Evolutionary conservation across 2,797 vertebrate genomes (phyloP).

Genomic region (Phylloscopus collybita): DNA sequence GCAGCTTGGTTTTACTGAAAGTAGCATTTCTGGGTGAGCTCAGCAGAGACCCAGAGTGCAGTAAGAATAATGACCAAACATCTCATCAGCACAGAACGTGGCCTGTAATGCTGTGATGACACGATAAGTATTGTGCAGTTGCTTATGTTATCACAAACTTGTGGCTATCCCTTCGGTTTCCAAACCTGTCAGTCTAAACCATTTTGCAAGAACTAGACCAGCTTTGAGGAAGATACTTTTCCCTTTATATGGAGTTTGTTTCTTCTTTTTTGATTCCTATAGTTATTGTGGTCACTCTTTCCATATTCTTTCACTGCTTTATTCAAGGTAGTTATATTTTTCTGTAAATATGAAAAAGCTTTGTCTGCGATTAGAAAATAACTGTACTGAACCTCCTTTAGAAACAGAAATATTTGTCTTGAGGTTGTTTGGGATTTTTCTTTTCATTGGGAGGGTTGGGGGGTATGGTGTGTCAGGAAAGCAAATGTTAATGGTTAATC

Average conservation of each 20-base stretch:
- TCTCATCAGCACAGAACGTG: not conserved
- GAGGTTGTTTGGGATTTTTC: not conserved
- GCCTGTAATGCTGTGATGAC: not conserved
- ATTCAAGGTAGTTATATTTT: slow-evolving; percentile 43
- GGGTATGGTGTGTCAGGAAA: not conserved
- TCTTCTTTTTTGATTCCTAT: not conserved
- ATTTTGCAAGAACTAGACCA: not conserved
- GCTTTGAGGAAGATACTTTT: not conserved
- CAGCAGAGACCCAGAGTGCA: not conserved
- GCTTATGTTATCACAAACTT: not conserved
- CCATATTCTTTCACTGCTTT: slow-evolving; percentile 34
- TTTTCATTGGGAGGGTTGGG: not conserved
- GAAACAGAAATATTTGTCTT: not conserved
- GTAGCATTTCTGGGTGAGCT: not conserved
- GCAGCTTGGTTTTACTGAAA: not conserved
- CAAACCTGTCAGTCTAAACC: not conserved
- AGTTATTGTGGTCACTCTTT: not conserved
- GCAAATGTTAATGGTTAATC: not conserved
- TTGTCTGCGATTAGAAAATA: slow-evolving; percentile 1
- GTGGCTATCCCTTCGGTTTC: not conserved
- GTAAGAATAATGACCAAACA: not conserved
- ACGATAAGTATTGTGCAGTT: not conserved
- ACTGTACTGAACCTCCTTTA: not conserved
- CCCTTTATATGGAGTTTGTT: slow-evolving; percentile 2
- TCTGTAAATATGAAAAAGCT: slow-evolving; percentile 63